These are phyloP conservation scores for Eurytoma californica DNA, from an alignment of 2,888 invertebrate species.

Conservation along the genomic window DNA sequence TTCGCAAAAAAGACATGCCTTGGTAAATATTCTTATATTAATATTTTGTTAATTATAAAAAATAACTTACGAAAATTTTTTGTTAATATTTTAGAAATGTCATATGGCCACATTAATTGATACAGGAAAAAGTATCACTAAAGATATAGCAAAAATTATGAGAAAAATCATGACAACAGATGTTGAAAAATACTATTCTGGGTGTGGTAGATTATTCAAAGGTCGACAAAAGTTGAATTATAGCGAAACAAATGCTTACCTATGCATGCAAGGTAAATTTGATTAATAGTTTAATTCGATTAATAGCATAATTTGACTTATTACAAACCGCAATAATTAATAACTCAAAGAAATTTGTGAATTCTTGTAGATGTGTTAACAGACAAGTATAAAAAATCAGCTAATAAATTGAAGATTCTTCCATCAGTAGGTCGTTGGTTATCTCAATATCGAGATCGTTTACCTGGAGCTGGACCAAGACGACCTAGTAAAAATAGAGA, in stretches of 20 bases:
- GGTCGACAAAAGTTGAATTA: slow-evolving; percentile 20
- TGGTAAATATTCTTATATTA: slow-evolving; percentile 19
- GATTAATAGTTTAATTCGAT: too few relatives aligned
- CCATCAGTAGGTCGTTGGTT: slow-evolving; percentile 27
- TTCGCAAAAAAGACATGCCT: slow-evolving; percentile 13
- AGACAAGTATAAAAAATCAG: slow-evolving; percentile 18
- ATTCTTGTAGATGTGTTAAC: slow-evolving; percentile 27
- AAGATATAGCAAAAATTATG: slow-evolving; percentile 16
- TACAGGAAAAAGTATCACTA: neutral
- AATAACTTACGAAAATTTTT: neutral
- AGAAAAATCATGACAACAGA: neutral
- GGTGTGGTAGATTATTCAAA: neutral
- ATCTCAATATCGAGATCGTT: neutral
- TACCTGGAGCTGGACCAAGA: too few relatives aligned
- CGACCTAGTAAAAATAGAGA: too few relatives aligned
- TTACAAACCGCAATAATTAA: neutral
- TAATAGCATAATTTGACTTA: neutral
- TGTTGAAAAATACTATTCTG: neutral
- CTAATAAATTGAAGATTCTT: slow-evolving; percentile 2
- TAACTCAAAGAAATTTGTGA: too few relatives aligned
- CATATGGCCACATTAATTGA: neutral
- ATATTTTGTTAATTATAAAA: neutral
- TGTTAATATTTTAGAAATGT: slow-evolving; percentile 12
- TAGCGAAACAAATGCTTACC: slow-evolving; percentile 19
- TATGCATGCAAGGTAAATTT: slow-evolving; percentile 26